A percentile compares a stretch with the other conserved stretches of the same genome.
phyloP scores from a whole-genome alignment of 2,113 vertebrate species.

The Cavia porcellus region DNA sequence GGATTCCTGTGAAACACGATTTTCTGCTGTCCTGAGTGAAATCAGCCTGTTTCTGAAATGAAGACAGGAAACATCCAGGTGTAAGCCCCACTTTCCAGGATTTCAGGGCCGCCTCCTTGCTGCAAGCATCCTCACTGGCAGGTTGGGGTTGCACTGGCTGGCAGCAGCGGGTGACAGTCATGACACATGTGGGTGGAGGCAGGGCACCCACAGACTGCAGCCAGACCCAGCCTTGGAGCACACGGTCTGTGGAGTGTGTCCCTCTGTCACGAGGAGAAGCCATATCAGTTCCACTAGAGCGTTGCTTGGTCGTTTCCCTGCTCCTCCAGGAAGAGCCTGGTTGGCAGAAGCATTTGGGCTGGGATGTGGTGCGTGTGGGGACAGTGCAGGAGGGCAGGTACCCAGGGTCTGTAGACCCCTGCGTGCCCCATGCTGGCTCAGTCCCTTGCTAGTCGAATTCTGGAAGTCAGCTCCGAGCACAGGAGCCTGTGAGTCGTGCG shows the following conservation, averaged over 20 bases:
- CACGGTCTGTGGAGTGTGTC: background rate
- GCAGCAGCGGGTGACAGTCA: accelerated
- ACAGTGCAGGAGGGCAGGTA: no score
- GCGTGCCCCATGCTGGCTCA: background rate
- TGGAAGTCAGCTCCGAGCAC: background rate
- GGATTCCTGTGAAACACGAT: background rate
- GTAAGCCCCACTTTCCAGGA: background rate
- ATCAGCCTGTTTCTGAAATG: background rate
- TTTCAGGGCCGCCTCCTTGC: background rate
- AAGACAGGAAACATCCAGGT: background rate
- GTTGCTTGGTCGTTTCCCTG: background rate
- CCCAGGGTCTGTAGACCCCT: background rate
- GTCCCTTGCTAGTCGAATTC: background rate
- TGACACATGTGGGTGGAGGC: background rate
- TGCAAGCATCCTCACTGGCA: background rate
- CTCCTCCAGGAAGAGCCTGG: background rate
- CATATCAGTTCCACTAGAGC: background rate
- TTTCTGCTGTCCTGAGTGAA: background rate
- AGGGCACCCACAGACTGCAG: background rate
- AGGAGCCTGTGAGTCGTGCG: no score
- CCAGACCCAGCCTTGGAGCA: no score
- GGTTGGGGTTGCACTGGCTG: background rate
- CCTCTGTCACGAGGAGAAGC: background rate
- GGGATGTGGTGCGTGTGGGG: background rate
- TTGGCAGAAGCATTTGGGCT: background rate